A percentile compares a stretch with the other conserved stretches of the same genome.
These are phyloP conservation scores for Geococcyx californianus DNA, from an alignment of 2,113 vertebrate species.

Conservation along the genomic window DNA sequence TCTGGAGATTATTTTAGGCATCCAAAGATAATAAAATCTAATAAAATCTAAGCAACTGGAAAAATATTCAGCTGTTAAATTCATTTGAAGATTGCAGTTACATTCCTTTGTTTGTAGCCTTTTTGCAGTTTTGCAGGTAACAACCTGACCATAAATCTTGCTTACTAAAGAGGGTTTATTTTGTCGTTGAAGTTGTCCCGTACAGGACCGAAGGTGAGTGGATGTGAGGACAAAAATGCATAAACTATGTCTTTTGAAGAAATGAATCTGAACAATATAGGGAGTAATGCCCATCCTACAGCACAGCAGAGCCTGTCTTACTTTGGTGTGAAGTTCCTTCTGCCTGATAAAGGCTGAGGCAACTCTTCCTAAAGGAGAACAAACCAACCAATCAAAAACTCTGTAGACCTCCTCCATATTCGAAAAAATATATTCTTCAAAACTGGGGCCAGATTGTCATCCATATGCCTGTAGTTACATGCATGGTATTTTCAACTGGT, in stretches of 20 bases:
- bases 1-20: not conserved
- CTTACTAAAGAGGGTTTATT: not conserved
- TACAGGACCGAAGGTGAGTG: not conserved
- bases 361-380: not conserved
- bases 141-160: not conserved
- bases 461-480: not conserved
- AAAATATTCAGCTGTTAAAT: not conserved
- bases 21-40: not conserved
- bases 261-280: not conserved
- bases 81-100: not conserved
- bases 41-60: slow-evolving; percentile 2
- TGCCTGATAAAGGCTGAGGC: not conserved
- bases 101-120: not conserved
- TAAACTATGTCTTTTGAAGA: not conserved
- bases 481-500: not conserved
- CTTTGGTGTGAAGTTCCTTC: not conserved
- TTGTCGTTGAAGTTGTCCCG: not conserved
- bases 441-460: not conserved
- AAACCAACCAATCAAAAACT: not conserved
- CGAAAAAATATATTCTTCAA: not conserved
- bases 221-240: not conserved
- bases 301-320: not conserved
- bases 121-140: not conserved
- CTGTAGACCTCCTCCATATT: not conserved
- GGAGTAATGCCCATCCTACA: not conserved